Conservation (phyloP, 2,888 invertebrate genomes). For the Synergus japonicus region DNA sequence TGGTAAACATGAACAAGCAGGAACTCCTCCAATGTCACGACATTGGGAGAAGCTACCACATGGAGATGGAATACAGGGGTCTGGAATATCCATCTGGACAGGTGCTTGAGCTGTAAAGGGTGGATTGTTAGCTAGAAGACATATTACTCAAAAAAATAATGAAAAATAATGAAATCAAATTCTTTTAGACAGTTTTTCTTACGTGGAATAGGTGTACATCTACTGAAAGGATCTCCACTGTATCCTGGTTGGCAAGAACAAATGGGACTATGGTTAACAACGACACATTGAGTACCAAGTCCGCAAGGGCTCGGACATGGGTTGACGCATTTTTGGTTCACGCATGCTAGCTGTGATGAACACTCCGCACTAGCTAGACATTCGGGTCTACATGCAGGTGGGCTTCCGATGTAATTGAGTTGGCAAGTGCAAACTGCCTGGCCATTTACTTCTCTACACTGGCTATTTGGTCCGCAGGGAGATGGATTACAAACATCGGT, state of each 20-base stretch:
- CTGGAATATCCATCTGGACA: conserved; percentile 81
- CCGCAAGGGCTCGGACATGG: conserved; percentile 83
- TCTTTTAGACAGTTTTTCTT: conserved; percentile 38
- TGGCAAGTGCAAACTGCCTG: conserved; percentile 82
- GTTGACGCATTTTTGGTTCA: conserved; percentile 83
- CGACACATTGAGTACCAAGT: conserved; percentile 79
- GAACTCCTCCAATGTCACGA: conserved; percentile 79
- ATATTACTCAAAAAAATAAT: neutral
- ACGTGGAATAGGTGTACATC: conserved; percentile 77
- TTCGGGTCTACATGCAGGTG: conserved; percentile 84
- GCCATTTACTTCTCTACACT: conserved; percentile 73
- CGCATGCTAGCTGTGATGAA: conserved; percentile 81
- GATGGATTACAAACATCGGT: conserved; percentile 86
- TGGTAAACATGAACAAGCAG: conserved; percentile 82
- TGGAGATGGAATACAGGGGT: conserved; percentile 86
- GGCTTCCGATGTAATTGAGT: conserved; percentile 81
- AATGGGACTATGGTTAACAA: conserved; percentile 76
- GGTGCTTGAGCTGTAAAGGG: conserved; percentile 44
- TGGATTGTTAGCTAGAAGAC: neutral
- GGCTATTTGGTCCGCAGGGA: conserved; percentile 88
- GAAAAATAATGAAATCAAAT: neutral
- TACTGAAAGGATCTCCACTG: conserved; percentile 87
- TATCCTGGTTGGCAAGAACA: conserved; percentile 91
- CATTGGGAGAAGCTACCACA: conserved; percentile 91
- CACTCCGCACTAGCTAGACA: conserved; percentile 84